A percentile compares a stretch with the other conserved stretches of the same genome.
These are phyloP conservation scores for Malurus splendens DNA, from an alignment of 2,797 vertebrate species.

Conservation along the genomic window DNA sequence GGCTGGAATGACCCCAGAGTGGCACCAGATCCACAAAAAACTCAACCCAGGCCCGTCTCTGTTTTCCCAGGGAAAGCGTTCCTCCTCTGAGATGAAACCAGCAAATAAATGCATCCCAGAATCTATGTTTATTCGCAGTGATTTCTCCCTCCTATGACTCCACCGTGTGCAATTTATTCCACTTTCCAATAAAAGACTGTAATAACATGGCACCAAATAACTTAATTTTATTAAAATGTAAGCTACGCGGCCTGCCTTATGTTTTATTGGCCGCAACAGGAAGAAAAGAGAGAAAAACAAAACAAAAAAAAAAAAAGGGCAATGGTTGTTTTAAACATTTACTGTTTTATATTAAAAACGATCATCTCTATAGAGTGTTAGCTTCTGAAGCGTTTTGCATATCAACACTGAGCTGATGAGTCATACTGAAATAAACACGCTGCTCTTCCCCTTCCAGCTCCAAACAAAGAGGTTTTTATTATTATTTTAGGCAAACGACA, in stretches of 20 bases:
- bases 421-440: not conserved
- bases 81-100: slow-evolving; percentile 31
- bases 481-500: not conserved
- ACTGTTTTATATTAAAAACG: slow-evolving; percentile 14
- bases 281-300: not conserved
- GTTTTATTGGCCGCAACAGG: slow-evolving; percentile 36
- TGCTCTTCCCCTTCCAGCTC: not conserved
- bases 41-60: not conserved
- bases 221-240: slow-evolving; percentile 71
- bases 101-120: slow-evolving; percentile 61
- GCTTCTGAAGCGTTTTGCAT: not conserved
- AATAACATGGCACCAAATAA: slow-evolving; percentile 61
- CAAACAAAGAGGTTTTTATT: not conserved
- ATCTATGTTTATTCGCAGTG: slow-evolving; percentile 58
- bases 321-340: slow-evolving; percentile 28
- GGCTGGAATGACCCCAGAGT: not conserved
- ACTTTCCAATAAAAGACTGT: slow-evolving; percentile 70
- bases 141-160: slow-evolving; percentile 64
- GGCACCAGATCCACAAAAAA: not conserved
- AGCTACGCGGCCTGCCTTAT: slow-evolving; percentile 30
- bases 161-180: slow-evolving; percentile 72
- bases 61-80: not conserved
- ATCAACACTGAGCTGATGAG: slow-evolving; percentile 17
- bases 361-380: slow-evolving; percentile 19
- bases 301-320: not conserved